Evolutionary conservation across 2,113 vertebrate species (phyloP).

Genomic region (Aphelocoma coerulescens): DNA sequence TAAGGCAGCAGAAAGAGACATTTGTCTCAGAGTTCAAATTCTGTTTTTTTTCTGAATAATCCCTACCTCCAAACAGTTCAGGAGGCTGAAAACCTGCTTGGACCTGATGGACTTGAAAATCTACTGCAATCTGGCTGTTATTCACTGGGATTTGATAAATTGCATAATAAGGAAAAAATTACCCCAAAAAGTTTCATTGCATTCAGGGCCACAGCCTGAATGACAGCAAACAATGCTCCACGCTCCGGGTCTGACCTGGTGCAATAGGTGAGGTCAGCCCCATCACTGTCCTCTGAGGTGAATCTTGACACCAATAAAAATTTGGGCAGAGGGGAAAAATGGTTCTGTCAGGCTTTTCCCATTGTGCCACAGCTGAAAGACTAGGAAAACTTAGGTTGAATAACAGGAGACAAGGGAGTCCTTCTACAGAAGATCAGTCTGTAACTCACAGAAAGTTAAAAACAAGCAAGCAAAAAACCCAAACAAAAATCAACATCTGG

Average conservation of each 20-base stretch:
- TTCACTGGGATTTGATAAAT: not conserved
- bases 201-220: not conserved
- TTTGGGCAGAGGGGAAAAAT: not conserved
- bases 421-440: not conserved
- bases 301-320: not conserved
- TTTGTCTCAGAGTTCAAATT: not conserved
- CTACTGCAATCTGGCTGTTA: not conserved
- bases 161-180: not conserved
- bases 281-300: not conserved
- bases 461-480: not conserved
- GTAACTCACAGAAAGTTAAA: not conserved
- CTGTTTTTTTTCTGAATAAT: not conserved
- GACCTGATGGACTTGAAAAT: not conserved
- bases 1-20: not conserved
- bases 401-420: not conserved
- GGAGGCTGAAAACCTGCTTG: not conserved
- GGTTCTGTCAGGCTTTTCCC: not conserved
- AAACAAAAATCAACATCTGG: not conserved
- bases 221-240: not conserved
- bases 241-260: not conserved
- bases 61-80: not conserved
- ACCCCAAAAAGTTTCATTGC: not conserved
- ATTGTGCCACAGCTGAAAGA: not conserved
- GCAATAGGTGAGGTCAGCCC: not conserved
- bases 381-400: not conserved